These are phyloP conservation scores for Nasonovia ribisnigri DNA, from an alignment of 2,888 invertebrate species.

Conservation along the genomic window DNA sequence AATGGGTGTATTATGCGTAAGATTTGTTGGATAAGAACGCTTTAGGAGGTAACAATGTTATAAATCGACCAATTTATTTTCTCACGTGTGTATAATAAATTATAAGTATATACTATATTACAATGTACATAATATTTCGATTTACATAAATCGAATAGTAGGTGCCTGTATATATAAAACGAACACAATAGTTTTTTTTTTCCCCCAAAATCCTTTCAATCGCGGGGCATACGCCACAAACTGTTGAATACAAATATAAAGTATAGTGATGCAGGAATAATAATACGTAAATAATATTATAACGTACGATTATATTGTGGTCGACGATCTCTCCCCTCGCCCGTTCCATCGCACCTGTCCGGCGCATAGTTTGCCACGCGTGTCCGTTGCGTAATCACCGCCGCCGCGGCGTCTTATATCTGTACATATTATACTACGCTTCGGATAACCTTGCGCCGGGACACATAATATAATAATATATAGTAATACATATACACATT, in stretches of 20 bases:
- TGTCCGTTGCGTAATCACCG: not conserved
- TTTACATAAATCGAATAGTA: not conserved
- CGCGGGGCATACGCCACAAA: not conserved
- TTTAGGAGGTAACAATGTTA: not conserved
- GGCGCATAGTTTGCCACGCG: not conserved
- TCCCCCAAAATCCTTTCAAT: not conserved
- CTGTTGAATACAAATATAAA: not conserved
- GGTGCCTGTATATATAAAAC: not conserved
- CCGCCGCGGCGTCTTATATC: not conserved
- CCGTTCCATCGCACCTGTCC: not conserved
- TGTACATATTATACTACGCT: not conserved
- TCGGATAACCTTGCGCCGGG: slow-evolving; percentile 1
- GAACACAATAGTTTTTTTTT: not conserved
- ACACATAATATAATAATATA: not conserved
- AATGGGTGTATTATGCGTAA: not conserved
- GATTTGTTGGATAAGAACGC: not conserved
- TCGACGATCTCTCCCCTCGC: not conserved
- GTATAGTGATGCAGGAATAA: not conserved
- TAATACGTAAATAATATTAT: not conserved
- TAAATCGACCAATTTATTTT: not conserved
- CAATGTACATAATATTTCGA: not conserved
- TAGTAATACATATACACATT: not conserved
- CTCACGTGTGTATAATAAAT: not conserved
- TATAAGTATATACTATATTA: not conserved
- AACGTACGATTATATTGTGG: not conserved